Evolutionary conservation across 1,140 invertebrate species (phyloP), one percentile per base, ranked within the genome.

Genomic region (Elymnias hypermnestra): DNA sequence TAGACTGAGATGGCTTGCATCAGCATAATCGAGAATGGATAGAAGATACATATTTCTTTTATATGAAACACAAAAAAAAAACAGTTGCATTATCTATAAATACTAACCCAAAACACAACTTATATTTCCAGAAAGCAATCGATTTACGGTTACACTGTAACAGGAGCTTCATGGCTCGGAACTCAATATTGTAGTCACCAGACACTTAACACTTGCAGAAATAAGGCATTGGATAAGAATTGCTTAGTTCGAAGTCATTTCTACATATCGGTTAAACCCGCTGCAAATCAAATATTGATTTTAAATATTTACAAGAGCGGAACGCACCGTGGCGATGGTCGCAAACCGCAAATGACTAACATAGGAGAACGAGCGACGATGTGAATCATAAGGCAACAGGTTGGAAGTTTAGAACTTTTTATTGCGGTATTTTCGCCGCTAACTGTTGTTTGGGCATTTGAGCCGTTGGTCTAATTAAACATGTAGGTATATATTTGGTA

Each of bases 331-430:
- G 38, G 37, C 49, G 58, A 57, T 43, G 4, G 3, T 33, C 39
- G 42, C 36, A 44, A 18, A 42, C 53, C 38, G 36, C 53, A 50
- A 50, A 47, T 55, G 46, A 55, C 53, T 55, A 55, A 50, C 37
- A 18, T 40, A 35, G 29, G 23, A 37, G 14, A 17, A n/a, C n/a
- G 63, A 71, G 6, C 29, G 12, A 1, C 14, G 29, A 15, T 5
- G 29, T 82, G 77, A 82, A 56, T 82, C 77, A 82, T 77, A 4
- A 63, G 70, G 54, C 50, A 72, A 62, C 71, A 67, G 63, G 66
- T 73, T 63, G 70, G 52, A 62, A 60, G 61, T 51, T 79, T 71
- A 63, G 62, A 73, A 53, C 56, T 69, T 77, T 73, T 75, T 72
- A 66, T 77, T 77, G 72, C 76, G 73, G 73, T 76, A 72, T 73